These are phyloP conservation scores for Sussaba pulchella DNA, from an alignment of 2,888 invertebrate species.

Conservation along the genomic window DNA sequence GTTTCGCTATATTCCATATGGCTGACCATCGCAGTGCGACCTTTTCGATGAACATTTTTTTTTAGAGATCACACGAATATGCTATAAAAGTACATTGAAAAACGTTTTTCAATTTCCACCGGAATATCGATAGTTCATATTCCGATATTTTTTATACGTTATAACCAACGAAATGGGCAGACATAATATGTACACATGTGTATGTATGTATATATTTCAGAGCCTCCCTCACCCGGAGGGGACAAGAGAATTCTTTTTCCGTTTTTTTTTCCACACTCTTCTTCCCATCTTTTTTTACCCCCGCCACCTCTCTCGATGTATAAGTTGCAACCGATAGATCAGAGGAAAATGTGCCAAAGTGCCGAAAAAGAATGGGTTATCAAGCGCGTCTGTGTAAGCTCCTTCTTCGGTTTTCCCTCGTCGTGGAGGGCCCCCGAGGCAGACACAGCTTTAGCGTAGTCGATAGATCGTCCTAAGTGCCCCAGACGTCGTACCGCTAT, in stretches of 20 bases:
- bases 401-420: conserved; percentile 41
- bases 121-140: conserved; percentile 3
- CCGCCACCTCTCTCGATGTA: neutral
- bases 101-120: neutral
- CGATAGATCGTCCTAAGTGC: conserved; percentile 79
- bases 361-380: conserved; percentile 73
- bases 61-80: conserved; percentile 17
- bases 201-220: neutral
- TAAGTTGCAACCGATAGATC: conserved; percentile 71
- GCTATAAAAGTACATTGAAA: conserved; percentile 15
- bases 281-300: conserved; percentile 6
- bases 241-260: neutral
- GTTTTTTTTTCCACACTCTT: conserved; percentile 19
- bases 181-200: neutral
- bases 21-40: conserved; percentile 5
- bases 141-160: neutral
- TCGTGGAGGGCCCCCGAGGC: conserved; percentile 69
- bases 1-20: conserved; percentile 13
- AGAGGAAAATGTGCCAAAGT: conserved; percentile 73
- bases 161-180: neutral
- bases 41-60: conserved; percentile 30
- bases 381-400: conserved; percentile 54
- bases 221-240: neutral
- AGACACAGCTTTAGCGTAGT: conserved; percentile 66
- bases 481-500: conserved; percentile 76